phyloP scores from a whole-genome alignment of 2,113 vertebrate species.

The Heptranchias perlo region DNA sequence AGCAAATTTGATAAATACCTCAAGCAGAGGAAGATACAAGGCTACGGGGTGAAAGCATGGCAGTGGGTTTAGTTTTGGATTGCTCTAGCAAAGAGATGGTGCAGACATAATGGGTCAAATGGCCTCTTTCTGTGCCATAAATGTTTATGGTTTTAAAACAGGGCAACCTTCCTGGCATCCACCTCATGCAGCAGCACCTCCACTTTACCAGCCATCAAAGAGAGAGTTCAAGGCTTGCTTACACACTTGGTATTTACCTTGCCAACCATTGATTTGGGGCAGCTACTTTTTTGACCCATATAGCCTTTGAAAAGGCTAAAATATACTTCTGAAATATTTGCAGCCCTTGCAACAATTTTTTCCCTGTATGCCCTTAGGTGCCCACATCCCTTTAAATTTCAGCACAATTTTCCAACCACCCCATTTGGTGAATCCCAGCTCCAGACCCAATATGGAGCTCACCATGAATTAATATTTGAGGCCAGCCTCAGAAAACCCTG shows the following conservation, averaged over 20 bases:
- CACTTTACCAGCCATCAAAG: not conserved
- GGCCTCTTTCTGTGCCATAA: too few relatives aligned
- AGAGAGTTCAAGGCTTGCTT: not conserved
- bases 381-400: not conserved
- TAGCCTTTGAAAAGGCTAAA: not conserved
- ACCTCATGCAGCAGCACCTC: not conserved
- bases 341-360: not conserved
- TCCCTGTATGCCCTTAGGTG: not conserved
- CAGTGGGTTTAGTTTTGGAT: not conserved
- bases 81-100: too few relatives aligned
- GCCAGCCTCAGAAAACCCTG: not conserved
- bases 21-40: not conserved
- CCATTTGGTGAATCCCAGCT: not conserved
- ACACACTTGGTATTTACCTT: not conserved
- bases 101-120: not conserved
- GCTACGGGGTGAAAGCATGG: not conserved
- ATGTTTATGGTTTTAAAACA: not conserved
- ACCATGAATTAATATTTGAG: not conserved
- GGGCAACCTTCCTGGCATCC: not conserved
- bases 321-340: not conserved
- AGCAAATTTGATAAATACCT: not conserved
- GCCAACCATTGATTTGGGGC: not conserved
- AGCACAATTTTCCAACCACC: not conserved
- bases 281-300: not conserved
- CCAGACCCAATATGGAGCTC: not conserved